Evolutionary conservation across 2,888 invertebrate genomes (phyloP).

Genomic region (Hydrotaea diabolus): DNA sequence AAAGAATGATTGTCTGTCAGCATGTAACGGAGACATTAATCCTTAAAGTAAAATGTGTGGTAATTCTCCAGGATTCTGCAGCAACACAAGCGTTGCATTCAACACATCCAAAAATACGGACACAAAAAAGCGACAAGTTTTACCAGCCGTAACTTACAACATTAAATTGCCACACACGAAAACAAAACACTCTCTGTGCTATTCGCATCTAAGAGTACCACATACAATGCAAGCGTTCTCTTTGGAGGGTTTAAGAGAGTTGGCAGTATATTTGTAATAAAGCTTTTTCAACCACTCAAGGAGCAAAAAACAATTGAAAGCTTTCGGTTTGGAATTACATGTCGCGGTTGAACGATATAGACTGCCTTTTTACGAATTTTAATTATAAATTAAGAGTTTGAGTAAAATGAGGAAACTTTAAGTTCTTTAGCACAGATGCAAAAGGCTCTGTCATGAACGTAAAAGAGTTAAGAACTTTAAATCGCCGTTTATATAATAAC

Average conservation of each 20-base stretch:
- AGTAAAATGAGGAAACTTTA: too few relatives aligned
- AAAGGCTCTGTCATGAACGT: too few relatives aligned
- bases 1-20: slow-evolving; percentile 21
- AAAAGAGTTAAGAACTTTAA: too few relatives aligned
- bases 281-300: not conserved
- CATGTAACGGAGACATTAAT: slow-evolving; percentile 19
- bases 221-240: not conserved
- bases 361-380: not conserved
- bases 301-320: not conserved
- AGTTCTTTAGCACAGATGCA: too few relatives aligned
- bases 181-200: too few relatives aligned
- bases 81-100: not conserved
- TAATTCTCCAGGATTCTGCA: not conserved
- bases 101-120: not conserved
- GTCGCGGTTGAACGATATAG: not conserved
- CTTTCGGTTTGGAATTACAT: not conserved
- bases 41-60: slow-evolving; percentile 25
- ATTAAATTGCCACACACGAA: not conserved
- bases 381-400: too few relatives aligned
- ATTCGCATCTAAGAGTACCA: not conserved
- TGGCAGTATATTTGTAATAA: not conserved
- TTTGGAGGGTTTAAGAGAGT: not conserved
- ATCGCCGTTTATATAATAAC: too few relatives aligned
- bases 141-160: not conserved
- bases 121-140: not conserved